Evolutionary conservation across 2,888 invertebrate genomes (phyloP), one percentile per base, ranked within the genome.

Genomic region (Drosophila aldrichi): DNA sequence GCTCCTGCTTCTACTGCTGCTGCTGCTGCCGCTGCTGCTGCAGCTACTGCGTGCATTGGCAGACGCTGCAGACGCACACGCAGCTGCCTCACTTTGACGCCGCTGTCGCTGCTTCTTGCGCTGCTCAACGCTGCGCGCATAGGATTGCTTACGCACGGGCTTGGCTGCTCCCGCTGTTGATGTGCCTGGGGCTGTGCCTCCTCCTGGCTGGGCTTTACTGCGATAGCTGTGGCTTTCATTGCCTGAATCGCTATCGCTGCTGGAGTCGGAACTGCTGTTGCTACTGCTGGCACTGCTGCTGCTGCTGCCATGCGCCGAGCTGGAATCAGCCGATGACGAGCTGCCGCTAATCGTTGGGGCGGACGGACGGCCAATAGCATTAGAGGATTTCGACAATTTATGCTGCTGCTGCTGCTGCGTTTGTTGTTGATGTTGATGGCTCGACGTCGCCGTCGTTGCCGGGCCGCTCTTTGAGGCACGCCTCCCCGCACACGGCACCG

Each of bases 251-350:
- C 54, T 75, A 12, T 68, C 58, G 79, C 70, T 73, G 29, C 62
- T 58, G 16, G 66, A 69, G 3, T 48, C 62, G 44, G 60, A 77
- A 57, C 34, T 61, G 54, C 55, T 70, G 16, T 49, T 49, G 29
- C 83, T 80, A 32, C 91, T 86, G 29, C 84, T 82, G 16, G 74
- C 89, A 51, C 88, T 57, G 51, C 83, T 85, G 20, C 84, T 78
- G 16, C 85, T 81, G 18, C 82, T 79, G n/a, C 76, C 90, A 54
- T 79, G 88, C 74, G 90, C 81, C 77, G 91, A 90, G 55, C 91
- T 90, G 64, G 91, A 88, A 82, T 91, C 91, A 77, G 69, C 89
- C 58, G 91, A 91, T 80, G 91, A 88, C 44, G 91, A 90, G 60
- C 89, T 91, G 77, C 88, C 89, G 80, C 88, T 89, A 16, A 91